Conservation (phyloP, 2,113 vertebrate species). For the Cryptoleucopteryx plumbea region DNA sequence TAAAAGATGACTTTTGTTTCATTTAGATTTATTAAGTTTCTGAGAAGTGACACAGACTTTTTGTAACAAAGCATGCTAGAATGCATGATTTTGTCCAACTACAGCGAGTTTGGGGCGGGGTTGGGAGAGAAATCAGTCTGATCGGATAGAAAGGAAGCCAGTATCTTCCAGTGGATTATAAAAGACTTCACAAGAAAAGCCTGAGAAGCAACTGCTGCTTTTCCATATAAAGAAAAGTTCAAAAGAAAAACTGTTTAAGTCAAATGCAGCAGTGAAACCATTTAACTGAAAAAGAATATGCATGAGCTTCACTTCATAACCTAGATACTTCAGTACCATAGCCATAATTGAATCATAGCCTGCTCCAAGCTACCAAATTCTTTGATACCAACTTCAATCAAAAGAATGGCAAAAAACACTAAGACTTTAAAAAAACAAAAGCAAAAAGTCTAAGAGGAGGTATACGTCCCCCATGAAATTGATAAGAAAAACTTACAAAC, state of each 20-base stretch:
- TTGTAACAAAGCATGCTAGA: background rate
- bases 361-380: background rate
- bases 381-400: background rate
- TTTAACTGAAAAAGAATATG: background rate
- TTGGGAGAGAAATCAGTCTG: background rate
- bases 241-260: background rate
- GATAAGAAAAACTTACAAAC: background rate
- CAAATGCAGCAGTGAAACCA: background rate
- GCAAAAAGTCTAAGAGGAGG: background rate
- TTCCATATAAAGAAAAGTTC: background rate
- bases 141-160: background rate
- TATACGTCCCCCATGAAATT: background rate
- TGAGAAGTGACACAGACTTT: background rate
- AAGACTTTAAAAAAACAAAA: background rate
- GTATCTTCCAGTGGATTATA: background rate
- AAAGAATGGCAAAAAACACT: background rate
- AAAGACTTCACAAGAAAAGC: background rate
- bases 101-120: background rate
- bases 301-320: background rate
- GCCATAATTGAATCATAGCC: background rate
- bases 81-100: background rate
- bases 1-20: background rate
- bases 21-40: background rate
- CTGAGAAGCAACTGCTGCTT: background rate
- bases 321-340: background rate